phyloP scores from a whole-genome alignment of 2,113 vertebrate species.

The Tricholaema leucomelas region DNA sequence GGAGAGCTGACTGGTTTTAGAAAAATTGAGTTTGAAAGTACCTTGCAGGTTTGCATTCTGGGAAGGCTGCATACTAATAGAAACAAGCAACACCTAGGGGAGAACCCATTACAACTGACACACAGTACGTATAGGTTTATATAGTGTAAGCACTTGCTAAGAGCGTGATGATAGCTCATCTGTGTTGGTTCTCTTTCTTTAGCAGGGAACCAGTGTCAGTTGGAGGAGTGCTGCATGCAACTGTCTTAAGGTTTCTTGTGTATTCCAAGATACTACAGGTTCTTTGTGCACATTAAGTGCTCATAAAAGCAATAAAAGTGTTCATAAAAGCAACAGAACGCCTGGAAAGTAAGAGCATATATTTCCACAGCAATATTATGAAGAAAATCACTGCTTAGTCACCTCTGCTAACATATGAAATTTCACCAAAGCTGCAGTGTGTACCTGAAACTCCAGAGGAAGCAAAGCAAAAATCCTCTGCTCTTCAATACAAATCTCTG shows the following conservation, averaged over 20 bases:
- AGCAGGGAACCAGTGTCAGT: neutral
- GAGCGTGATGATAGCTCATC: neutral
- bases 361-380: conserved; percentile 26
- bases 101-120: neutral
- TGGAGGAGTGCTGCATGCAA: neutral
- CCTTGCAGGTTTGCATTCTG: neutral
- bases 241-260: neutral
- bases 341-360: neutral
- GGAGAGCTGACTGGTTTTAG: neutral
- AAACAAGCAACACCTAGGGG: neutral
- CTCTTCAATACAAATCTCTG: neutral
- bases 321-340: neutral
- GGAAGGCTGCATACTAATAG: neutral
- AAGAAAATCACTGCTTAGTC: conserved; percentile 39
- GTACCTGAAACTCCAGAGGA: neutral
- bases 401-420: neutral
- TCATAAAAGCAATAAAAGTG: neutral
- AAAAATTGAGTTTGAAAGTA: neutral
- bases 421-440: neutral
- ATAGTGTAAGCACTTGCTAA: neutral
- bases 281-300: neutral
- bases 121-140: neutral
- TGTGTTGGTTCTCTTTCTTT: neutral
- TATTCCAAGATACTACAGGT: neutral
- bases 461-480: neutral